These are phyloP conservation scores for Meiosimyza platycephala DNA, from an alignment of 2,888 invertebrate species.

Conservation along the genomic window DNA sequence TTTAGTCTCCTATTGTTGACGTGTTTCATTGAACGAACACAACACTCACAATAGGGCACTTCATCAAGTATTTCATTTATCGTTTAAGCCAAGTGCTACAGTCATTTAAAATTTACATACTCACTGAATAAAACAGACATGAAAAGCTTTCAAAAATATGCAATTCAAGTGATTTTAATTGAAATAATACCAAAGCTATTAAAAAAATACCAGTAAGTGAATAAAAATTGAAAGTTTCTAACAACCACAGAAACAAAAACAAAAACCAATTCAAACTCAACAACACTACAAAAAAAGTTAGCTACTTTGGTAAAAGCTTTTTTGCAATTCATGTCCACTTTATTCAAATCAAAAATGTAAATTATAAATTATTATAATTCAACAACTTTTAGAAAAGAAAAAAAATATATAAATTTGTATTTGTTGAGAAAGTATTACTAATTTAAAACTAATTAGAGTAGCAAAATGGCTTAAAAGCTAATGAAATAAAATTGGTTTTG, in stretches of 20 bases:
- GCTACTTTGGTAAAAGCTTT: slow-evolving; percentile 16
- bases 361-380: slow-evolving; percentile 17
- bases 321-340: slow-evolving; percentile 36
- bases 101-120: no score
- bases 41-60: no score
- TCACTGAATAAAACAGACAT: slow-evolving; percentile 32
- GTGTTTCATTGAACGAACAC: no score
- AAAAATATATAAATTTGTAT: background rate
- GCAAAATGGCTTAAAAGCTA: background rate
- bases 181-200: background rate
- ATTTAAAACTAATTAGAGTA: slow-evolving; percentile 7
- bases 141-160: slow-evolving; percentile 24
- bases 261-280: slow-evolving; percentile 5
- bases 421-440: slow-evolving; percentile 1
- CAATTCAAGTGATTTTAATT: background rate
- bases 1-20: no score
- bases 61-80: no score
- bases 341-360: slow-evolving; percentile 34
- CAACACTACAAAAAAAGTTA: slow-evolving; percentile 24
- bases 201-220: background rate
- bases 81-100: no score
- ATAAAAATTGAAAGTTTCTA: background rate
- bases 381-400: background rate
- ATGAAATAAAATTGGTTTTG: background rate
- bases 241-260: slow-evolving; percentile 5